Evolutionary conservation across 2,888 invertebrate species (phyloP), one percentile per base, ranked within the genome.

Genomic region (Megastigmus dorsalis): DNA sequence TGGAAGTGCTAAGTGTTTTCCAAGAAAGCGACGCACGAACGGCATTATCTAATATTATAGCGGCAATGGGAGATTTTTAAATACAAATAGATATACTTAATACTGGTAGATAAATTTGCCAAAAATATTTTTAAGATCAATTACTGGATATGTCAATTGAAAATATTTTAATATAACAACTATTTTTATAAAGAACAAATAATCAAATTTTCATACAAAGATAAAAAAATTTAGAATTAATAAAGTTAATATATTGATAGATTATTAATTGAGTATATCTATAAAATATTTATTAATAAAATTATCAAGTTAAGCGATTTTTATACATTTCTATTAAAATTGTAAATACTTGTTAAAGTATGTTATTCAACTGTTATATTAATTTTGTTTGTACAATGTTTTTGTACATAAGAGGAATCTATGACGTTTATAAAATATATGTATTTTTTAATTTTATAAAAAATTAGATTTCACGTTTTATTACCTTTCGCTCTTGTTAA

Each of bases 11-110:
- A 23, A 91, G 92, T 80, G 91, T 92, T 77, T 94, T 97, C 84
- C 93, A 94, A 62, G 90, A 92, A 80, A 94, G 94, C 68, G 96
- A 96, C 88, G 96, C 97, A 0, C 90, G 94, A 76, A 94, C 93
- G 26, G 97, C 96, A 0, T 90, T 97, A 65, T 92, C 93, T 65
- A 97, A 97, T 87, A 97, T 97, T 79, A 94, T 95, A 59, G 92
- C 93, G 4, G 95, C 95, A 9, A 95, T 95, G 94, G 93, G 94
- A 82, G 93, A 93, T 89, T 87, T 89, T 83, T 90, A 80, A 89
- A 78, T 43, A 54, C 54, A 36, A 67, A 30, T 65, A 38, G 45
- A 36, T 33, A 9, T 30, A 28, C 45, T 62, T 54, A n/a, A 65
- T 75, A 15, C 28, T 66, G 68, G 67, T 70, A 68, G 50, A 45